Evolutionary conservation across 2,797 vertebrate genomes (phyloP).

Genomic region (Triplophysa yarkandensis): DNA sequence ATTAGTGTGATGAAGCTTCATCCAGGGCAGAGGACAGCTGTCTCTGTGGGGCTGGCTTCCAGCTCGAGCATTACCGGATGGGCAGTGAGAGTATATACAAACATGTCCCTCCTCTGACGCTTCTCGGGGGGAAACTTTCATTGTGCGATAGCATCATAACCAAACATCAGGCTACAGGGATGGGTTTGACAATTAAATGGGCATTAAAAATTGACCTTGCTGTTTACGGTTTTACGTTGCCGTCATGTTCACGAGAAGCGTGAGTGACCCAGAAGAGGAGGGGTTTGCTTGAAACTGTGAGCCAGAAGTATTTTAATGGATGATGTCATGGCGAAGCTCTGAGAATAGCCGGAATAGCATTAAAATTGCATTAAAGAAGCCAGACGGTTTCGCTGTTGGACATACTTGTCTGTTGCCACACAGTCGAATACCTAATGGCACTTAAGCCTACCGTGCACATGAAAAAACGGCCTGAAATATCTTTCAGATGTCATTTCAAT

Average conservation of each 20-base stretch:
- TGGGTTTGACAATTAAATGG: constrained; percentile 52
- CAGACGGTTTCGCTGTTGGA: constrained; percentile 41
- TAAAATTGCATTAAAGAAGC: constrained; percentile 53
- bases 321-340: constrained; percentile 53
- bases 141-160: constrained; percentile 61
- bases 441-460: not conserved
- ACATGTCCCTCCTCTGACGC: constrained; percentile 63
- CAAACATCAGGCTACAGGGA: constrained; percentile 46
- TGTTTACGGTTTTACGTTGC: constrained; percentile 7
- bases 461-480: constrained; percentile 2
- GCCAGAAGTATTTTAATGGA: constrained; percentile 42
- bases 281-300: constrained; percentile 43
- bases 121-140: constrained; percentile 59
- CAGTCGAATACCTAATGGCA: constrained; percentile 34
- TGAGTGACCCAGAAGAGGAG: constrained; percentile 41
- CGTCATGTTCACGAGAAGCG: constrained; percentile 20
- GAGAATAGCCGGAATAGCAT: constrained; percentile 51
- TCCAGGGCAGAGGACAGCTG: constrained; percentile 62
- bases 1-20: constrained; percentile 49
- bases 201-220: constrained; percentile 45
- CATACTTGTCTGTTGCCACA: constrained; percentile 14
- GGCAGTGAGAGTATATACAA: constrained; percentile 60
- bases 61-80: constrained; percentile 68
- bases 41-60: constrained; percentile 48
- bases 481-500: not conserved